Evolutionary conservation across 1,140 invertebrate genomes (phyloP), one percentile per base, ranked within the genome.

Genomic region (Goniozus legneri): DNA sequence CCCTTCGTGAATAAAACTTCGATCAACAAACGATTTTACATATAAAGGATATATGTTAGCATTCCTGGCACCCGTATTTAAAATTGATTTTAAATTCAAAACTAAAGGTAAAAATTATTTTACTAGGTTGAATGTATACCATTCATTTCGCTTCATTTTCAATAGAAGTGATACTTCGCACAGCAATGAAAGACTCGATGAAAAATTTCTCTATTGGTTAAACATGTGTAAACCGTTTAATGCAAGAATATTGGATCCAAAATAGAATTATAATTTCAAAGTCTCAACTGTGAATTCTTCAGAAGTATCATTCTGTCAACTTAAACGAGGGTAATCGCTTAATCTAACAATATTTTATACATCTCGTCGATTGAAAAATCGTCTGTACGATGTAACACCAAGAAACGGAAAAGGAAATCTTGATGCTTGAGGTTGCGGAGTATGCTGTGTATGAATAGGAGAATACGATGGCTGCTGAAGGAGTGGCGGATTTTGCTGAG

Each of bases 331-430:
- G 39, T 52, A 53, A 41, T 33, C 18, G 49, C 27, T 27, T 49
- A 43, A n/a, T 31, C 31, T 36, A 21, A 31, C 45, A 43, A 51
- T 24, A 44, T 47, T 34, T 35, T 33, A 31, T 35, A 7, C n/a
- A 31, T 40, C 36, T 21, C 32, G 30, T 12, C 20, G 18, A 44
- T 8, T 42, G 61, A 55, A 73, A 50, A 65, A 75, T 58, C 71
- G 63, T 44, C 68, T 62, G 34, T 71, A 75, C n/a, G 69, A 73
- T 13, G 68, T 53, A 46, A 71, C 72, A 41, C 66, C 68, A n/a
- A 71, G 56, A 44, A 71, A 75, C 15, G 72, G 66, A 46, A 71
- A 73, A 10, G 69, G 71, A 43, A 68, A 73, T 30, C 70, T 62
- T 38, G 69, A 62, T 4, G 67, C 54, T 46, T 64, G 70, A 19